phyloP scores from a whole-genome alignment of 35 echinoderm and acorn worm species.

The Anneissia japonica region DNA sequence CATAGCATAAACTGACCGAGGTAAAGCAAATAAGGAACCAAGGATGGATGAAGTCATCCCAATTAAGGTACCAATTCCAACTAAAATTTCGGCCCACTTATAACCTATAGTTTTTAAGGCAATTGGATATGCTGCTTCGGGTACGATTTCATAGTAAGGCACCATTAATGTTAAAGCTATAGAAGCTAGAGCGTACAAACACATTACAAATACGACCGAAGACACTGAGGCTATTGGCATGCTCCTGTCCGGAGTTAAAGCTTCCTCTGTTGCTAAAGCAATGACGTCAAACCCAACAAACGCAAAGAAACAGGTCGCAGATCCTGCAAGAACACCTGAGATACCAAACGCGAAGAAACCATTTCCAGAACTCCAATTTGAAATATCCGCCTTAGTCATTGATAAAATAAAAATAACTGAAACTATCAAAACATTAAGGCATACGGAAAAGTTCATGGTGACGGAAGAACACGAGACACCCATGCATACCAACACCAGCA shows the following conservation, averaged over 20 bases:
- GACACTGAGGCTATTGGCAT: slow-evolving; percentile 33
- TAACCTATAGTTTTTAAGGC: slow-evolving; percentile 23
- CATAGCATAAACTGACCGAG: slow-evolving; percentile 49
- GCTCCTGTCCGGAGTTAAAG: slow-evolving; percentile 15
- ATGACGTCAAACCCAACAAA: slow-evolving; percentile 56
- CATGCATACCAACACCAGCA: neutral
- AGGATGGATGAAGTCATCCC: slow-evolving; percentile 21
- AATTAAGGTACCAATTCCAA: slow-evolving; percentile 41
- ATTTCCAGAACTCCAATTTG: slow-evolving; percentile 15
- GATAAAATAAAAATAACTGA: slow-evolving; percentile 27
- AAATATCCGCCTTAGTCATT: slow-evolving; percentile 45
- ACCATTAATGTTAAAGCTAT: slow-evolving; percentile 33
- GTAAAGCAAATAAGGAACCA: slow-evolving; percentile 1
- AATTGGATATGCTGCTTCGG: slow-evolving; percentile 12
- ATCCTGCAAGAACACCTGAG: slow-evolving; percentile 40
- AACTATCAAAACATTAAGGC: slow-evolving; percentile 52
- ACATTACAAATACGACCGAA: slow-evolving; percentile 4
- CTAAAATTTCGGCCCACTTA: slow-evolving; percentile 36
- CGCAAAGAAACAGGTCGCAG: slow-evolving; percentile 32
- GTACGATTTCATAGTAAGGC: slow-evolving; percentile 30
- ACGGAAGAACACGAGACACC: slow-evolving; percentile 46
- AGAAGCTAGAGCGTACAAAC: slow-evolving; percentile 23
- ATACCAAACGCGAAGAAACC: slow-evolving; percentile 59
- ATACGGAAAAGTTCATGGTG: slow-evolving; percentile 52
- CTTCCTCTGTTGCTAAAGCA: slow-evolving; percentile 33